phyloP scores from a whole-genome alignment of 2,113 vertebrate genomes.

The Gnathonemus echidnorhynchus region DNA sequence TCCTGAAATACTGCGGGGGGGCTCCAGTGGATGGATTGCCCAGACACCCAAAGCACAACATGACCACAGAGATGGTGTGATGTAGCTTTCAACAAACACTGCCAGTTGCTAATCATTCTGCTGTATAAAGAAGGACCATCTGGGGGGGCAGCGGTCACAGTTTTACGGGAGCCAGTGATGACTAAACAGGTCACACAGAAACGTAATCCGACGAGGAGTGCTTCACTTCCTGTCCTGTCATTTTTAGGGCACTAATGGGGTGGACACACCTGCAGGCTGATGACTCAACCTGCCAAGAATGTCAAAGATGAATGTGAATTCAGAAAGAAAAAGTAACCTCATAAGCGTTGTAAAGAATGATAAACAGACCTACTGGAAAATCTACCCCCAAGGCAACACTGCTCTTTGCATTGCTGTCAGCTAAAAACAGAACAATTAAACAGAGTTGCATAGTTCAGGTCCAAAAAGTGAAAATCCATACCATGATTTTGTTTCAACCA shows the following conservation, averaged over 20 bases:
- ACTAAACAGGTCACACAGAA: slow-evolving; percentile 12
- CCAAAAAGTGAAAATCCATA: background rate
- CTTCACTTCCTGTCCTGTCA: background rate
- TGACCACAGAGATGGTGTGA: background rate
- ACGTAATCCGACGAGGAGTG: background rate
- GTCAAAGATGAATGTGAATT: background rate
- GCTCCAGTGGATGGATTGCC: background rate
- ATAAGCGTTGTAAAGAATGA: background rate
- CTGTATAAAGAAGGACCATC: background rate
- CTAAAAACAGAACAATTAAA: background rate
- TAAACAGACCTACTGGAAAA: background rate
- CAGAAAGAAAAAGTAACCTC: background rate
- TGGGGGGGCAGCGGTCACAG: slow-evolving; percentile 22
- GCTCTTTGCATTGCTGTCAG: background rate
- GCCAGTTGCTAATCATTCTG: background rate
- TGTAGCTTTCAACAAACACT: background rate
- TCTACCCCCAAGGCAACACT: background rate
- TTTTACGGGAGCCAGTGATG: slow-evolving; percentile 7
- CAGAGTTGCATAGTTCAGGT: background rate
- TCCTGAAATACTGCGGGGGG: background rate
- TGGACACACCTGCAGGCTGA: background rate
- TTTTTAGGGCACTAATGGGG: background rate
- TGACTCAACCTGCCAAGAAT: background rate
- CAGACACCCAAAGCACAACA: background rate
- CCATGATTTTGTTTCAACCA: background rate